Evolutionary conservation across 2,797 vertebrate genomes (phyloP).

Genomic region (Adelosebastes latens): DNA sequence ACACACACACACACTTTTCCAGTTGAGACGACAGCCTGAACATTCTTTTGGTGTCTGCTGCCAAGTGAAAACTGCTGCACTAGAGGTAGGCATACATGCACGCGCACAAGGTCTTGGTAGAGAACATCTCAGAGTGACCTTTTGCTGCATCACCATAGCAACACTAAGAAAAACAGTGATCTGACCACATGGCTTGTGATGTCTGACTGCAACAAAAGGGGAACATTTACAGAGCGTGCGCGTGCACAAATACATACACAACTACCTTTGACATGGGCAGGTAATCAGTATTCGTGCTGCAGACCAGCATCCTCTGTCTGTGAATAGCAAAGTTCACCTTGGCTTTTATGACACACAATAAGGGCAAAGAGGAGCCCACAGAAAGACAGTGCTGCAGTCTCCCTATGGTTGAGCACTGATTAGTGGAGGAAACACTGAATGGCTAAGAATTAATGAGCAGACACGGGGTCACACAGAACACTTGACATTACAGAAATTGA

Average conservation of each 20-base stretch:
- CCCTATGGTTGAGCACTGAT: constrained; percentile 13
- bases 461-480: not conserved
- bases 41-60: constrained; percentile 45
- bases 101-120: constrained; percentile 46
- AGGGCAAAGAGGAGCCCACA: constrained; percentile 25
- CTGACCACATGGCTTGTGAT: constrained; percentile 51
- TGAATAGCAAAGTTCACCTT: constrained; percentile 70
- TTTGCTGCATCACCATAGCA: constrained; percentile 67
- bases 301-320: constrained; percentile 38
- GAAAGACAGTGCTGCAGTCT: constrained; percentile 19
- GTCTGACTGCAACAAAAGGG: constrained; percentile 38
- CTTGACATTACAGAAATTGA: constrained; percentile 8
- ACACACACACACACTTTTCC: not conserved
- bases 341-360: constrained; percentile 54
- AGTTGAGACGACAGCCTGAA: constrained; percentile 7
- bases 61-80: constrained; percentile 56
- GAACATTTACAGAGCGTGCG: constrained; percentile 25
- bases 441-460: constrained; percentile 16
- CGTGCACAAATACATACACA: constrained; percentile 16
- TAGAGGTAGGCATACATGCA: constrained; percentile 28
- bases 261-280: constrained; percentile 31
- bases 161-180: constrained; percentile 65
- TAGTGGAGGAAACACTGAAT: not conserved
- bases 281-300: constrained; percentile 69
- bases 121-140: constrained; percentile 55